Evolutionary conservation across 2,113 vertebrate species (phyloP), one percentile per base, ranked within the genome.

Genomic region (Connochaetes taurinus): DNA sequence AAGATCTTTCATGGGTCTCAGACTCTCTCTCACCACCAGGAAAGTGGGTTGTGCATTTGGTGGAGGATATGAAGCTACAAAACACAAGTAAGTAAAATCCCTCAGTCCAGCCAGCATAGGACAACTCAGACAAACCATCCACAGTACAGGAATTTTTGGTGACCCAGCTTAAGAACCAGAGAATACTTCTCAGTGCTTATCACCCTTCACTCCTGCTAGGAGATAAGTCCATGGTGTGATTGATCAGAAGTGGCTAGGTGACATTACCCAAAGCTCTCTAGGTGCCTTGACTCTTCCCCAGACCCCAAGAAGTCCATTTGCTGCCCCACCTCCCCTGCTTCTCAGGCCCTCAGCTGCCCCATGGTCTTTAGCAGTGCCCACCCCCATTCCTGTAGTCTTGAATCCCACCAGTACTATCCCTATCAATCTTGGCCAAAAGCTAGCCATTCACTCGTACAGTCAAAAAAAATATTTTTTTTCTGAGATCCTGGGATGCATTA

Each of bases 61-160:
- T 19, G n/a, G 55, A 58, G 13, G n/a, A 58, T 23, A 2, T 12
- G 19, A 81, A 74, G 25, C 82, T 55, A 29, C 19, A 52, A 67
- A 92, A 81, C 3, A n/a, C 12, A 4, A 53, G 17, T 27, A 6
- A 52, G 55, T 81, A 62, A 71, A 58, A 76, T 5, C 13, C 12
- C 6, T 45, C 7, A 23, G 6, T 36, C 14, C 19, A 36, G 4
- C 2, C 81, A 86, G 10, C 21, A 86, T 47, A 25, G 33, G 21
- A 31, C n/a, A 83, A 3, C 21, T 82, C 6, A 64, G 36, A 55
- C 0, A 4, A 23, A 36, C 31, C 21, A 0, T 5, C 11, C 29
- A 7, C 9, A 31, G 33, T 3, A 2, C 1, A 0, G 14, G 6
- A 15, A 6, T 6, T 33, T 40, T 29, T 8, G 1, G 9, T 36